Percentiles rank a stretch among this genome's conserved stretches.
These are phyloP conservation scores for Metellina segmentata DNA, from an alignment of 2,888 invertebrate species.

Conservation along the genomic window DNA sequence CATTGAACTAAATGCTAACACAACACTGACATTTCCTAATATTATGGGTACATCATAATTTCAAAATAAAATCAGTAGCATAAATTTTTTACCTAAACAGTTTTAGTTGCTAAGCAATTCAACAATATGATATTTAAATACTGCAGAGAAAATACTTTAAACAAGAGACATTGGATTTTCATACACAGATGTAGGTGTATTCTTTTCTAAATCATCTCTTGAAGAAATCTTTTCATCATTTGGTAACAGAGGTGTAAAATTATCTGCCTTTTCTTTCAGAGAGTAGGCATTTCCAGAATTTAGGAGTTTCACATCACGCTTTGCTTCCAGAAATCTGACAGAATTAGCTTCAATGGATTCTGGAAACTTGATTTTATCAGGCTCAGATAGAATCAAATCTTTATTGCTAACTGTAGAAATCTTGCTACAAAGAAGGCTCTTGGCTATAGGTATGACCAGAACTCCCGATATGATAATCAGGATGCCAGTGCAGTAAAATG, in stretches of 20 bases:
- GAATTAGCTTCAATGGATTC: slow-evolving; percentile 32
- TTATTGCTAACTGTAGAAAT: background rate
- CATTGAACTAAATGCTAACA: background rate
- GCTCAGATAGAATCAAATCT: slow-evolving; percentile 8
- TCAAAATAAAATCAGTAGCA: background rate
- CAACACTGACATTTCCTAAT: background rate
- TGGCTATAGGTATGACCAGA: slow-evolving; percentile 82
- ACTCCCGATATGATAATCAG: slow-evolving; percentile 89
- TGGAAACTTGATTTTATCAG: slow-evolving; percentile 65
- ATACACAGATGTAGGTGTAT: slow-evolving; percentile 42
- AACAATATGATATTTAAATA: background rate
- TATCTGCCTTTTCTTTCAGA: slow-evolving; percentile 53
- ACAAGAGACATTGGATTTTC: slow-evolving; percentile 64
- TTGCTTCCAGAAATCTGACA: slow-evolving; percentile 5
- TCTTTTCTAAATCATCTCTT: slow-evolving; percentile 6
- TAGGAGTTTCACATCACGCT: slow-evolving; percentile 12
- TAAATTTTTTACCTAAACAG: background rate
- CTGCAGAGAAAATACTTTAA: slow-evolving; percentile 16
- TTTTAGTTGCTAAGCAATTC: background rate
- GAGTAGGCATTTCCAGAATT: slow-evolving; percentile 41
- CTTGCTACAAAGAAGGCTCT: slow-evolving; percentile 44
- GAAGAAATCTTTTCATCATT: background rate
- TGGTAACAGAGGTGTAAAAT: slow-evolving; percentile 47
- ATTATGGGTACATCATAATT: background rate
- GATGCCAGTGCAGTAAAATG: slow-evolving; percentile 90